phyloP scores from a whole-genome alignment of 2,113 vertebrate genomes.

The Naja naja region DNA sequence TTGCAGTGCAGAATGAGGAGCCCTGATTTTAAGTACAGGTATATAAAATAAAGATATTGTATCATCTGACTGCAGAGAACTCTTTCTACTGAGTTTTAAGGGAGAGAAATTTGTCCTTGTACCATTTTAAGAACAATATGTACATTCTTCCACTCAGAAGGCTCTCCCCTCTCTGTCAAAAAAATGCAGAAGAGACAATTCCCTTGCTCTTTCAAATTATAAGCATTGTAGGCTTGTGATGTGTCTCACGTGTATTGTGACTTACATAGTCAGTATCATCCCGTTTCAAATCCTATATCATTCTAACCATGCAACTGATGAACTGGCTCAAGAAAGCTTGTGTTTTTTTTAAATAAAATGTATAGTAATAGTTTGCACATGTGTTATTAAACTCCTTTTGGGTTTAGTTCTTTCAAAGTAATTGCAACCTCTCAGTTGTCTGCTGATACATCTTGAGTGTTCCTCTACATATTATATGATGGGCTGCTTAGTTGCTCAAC shows the following conservation, averaged over 20 bases:
- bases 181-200: not conserved
- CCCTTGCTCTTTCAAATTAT: not conserved
- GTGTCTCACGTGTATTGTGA: not conserved
- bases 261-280: not conserved
- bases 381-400: not conserved
- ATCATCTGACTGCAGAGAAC: not conserved
- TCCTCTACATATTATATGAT: not conserved
- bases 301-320: not conserved
- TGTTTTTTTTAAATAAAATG: not conserved
- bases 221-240: not conserved
- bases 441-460: not conserved
- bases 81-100: not conserved
- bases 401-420: not conserved
- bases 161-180: not conserved
- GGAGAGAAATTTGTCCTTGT: not conserved
- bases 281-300: not conserved
- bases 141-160: not conserved
- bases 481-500: not conserved
- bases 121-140: not conserved
- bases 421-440: not conserved
- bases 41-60: not conserved
- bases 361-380: not conserved
- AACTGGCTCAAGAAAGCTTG: not conserved
- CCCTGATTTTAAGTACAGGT: not conserved
- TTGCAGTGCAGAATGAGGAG: not conserved